phyloP scores from a whole-genome alignment of 2,888 invertebrate genomes.

The Caenorhabditis wallacei region DNA sequence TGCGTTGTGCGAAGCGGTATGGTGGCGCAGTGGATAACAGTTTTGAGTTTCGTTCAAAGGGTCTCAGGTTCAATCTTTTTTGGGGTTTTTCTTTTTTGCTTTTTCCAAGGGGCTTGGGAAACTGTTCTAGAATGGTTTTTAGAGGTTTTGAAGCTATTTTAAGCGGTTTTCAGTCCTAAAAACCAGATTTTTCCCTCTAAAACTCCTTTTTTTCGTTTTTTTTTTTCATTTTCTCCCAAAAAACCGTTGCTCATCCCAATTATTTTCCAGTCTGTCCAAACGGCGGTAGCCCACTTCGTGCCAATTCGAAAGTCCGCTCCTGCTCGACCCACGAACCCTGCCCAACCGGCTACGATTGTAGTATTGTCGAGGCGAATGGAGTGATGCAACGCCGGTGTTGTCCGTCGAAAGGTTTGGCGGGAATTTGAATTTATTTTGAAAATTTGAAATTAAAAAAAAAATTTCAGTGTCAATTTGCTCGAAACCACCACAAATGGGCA shows the following conservation, averaged over 20 bases:
- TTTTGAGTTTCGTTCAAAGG: neutral
- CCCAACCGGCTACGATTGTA: constrained; percentile 74
- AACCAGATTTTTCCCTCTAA: too few species aligned
- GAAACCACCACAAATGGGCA: constrained; percentile 73
- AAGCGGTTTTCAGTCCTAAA: too few species aligned
- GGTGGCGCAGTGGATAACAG: neutral
- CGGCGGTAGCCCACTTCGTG: constrained; percentile 71
- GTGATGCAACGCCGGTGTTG: constrained; percentile 73
- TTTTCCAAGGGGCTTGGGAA: neutral
- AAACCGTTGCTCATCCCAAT: neutral
- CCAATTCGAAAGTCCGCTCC: constrained; percentile 72
- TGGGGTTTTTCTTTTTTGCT: neutral
- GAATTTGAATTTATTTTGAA: neutral
- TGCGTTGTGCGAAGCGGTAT: neutral
- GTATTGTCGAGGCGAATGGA: constrained; percentile 71
- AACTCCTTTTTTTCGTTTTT: neutral
- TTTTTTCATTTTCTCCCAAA: constrained; percentile 1
- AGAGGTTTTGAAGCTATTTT: neutral
- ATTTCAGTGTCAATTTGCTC: constrained; percentile 68
- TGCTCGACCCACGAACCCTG: constrained; percentile 72
- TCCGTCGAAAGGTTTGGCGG: constrained; percentile 69
- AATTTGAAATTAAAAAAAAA: neutral
- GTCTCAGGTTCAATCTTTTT: neutral
- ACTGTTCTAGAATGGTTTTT: neutral
- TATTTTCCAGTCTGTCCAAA: constrained; percentile 76